Conservation (phyloP, 2,113 vertebrate genomes). For the Silurus glanis region DNA sequence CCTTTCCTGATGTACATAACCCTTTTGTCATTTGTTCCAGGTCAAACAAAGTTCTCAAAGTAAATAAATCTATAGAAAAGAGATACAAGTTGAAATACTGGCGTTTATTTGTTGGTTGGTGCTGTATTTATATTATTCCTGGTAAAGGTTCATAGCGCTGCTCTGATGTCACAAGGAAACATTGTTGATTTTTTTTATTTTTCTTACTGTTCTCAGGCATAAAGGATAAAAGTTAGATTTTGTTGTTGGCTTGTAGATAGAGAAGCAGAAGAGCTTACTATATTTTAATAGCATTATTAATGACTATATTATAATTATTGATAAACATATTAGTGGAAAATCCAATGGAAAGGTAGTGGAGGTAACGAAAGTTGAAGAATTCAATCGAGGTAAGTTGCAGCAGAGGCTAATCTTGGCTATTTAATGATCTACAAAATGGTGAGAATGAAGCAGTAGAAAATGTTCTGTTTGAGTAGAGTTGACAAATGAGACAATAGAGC, state of each 20-base stretch:
- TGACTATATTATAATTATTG: too few species aligned
- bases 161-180: neutral
- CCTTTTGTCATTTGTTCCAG: neutral
- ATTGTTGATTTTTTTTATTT: neutral
- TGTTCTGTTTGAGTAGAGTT: neutral
- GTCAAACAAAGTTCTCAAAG: constrained; percentile 7
- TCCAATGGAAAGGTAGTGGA: neutral
- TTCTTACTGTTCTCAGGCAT: neutral
- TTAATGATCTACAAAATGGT: neutral
- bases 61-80: neutral
- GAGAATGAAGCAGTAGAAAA: neutral
- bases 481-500: neutral
- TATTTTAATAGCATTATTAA: neutral
- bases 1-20: neutral
- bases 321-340: neutral
- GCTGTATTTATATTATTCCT: neutral
- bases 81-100: neutral
- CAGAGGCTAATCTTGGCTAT: neutral
- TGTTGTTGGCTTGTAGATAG: neutral
- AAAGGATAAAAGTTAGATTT: neutral
- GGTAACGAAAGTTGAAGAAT: neutral
- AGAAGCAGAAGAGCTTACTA: neutral
- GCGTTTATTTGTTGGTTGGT: neutral
- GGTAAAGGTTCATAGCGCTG: neutral
- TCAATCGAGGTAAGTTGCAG: neutral